Evolutionary conservation across 1,140 invertebrate genomes (phyloP).

Genomic region (Galleria mellonella): DNA sequence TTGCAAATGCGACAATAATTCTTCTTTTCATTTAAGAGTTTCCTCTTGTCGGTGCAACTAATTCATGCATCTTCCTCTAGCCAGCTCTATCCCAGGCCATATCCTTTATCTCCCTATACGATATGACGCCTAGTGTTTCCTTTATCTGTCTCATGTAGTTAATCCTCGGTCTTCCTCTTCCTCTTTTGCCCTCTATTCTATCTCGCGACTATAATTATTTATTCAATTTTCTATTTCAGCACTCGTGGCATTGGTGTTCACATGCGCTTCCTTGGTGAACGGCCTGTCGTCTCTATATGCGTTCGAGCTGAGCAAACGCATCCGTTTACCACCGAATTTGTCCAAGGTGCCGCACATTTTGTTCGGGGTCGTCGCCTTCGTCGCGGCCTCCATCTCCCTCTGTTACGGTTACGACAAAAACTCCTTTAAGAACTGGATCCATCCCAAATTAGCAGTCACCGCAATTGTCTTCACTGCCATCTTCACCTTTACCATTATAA

Average conservation of each 20-base stretch:
- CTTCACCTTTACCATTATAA: conserved; percentile 33
- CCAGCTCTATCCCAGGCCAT: no score
- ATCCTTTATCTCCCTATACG: no score
- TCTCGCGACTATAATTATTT: no score
- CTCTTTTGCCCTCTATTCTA: no score
- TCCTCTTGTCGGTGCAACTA: no score
- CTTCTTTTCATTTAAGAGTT: no score
- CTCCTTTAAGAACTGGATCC: conserved; percentile 32
- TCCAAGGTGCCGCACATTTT: conserved; percentile 43
- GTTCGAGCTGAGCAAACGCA: conserved; percentile 18
- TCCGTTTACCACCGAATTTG: conserved; percentile 27
- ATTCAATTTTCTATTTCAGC: conserved; percentile 16
- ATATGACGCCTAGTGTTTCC: no score
- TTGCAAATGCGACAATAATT: no score
- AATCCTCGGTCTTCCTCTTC: no score
- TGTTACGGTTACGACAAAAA: conserved; percentile 39
- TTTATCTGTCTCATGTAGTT: no score
- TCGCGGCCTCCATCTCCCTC: conserved; percentile 24
- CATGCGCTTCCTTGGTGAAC: conserved; percentile 20
- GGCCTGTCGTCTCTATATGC: conserved; percentile 37
- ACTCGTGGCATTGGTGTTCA: conserved; percentile 29
- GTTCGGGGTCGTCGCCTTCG: conserved; percentile 39
- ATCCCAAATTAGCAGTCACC: conserved; percentile 13
- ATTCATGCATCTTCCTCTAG: no score
- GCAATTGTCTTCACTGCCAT: conserved; percentile 23